Percentiles rank a stretch among this genome's conserved stretches.
Evolutionary conservation across 2,113 vertebrate species (phyloP).

Genomic region (Semnopithecus entellus): DNA sequence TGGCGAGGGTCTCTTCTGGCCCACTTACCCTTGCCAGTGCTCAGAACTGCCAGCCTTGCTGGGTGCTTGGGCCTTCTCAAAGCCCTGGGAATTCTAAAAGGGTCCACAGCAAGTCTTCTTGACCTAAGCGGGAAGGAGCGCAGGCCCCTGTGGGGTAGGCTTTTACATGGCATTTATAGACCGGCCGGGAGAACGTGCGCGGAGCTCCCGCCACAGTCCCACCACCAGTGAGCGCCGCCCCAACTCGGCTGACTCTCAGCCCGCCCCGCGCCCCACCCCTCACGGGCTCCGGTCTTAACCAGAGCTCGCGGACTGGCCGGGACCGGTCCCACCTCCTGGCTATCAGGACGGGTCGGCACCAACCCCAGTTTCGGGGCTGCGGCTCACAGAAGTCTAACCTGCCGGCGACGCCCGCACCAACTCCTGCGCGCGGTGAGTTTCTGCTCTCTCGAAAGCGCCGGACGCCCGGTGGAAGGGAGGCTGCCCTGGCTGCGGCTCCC

Average conservation of each 20-base stretch:
- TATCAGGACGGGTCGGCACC: background rate
- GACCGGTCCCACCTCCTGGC: background rate
- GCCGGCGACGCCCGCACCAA: background rate
- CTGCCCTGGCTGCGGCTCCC: accelerated
- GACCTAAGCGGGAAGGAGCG: background rate
- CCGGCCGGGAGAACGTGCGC: background rate
- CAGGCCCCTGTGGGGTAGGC: background rate
- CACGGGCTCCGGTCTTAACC: background rate
- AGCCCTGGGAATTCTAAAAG: background rate
- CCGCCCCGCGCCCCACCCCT: background rate
- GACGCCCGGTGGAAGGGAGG: accelerated
- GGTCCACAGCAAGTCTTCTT: background rate
- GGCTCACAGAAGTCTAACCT: background rate
- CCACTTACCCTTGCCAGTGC: background rate
- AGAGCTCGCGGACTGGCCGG: accelerated
- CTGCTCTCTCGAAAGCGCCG: accelerated
- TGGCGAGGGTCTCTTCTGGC: background rate
- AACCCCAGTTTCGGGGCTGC: background rate
- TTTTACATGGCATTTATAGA: too few species aligned
- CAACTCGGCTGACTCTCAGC: too few species aligned
- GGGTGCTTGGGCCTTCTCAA: background rate
- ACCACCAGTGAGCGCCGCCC: background rate
- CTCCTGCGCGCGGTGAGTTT: background rate
- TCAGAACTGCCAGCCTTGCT: background rate
- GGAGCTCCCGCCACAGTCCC: accelerated